These are phyloP conservation scores for Lissonota sp. DNA, from an alignment of 2,888 invertebrate species.

Conservation along the genomic window DNA sequence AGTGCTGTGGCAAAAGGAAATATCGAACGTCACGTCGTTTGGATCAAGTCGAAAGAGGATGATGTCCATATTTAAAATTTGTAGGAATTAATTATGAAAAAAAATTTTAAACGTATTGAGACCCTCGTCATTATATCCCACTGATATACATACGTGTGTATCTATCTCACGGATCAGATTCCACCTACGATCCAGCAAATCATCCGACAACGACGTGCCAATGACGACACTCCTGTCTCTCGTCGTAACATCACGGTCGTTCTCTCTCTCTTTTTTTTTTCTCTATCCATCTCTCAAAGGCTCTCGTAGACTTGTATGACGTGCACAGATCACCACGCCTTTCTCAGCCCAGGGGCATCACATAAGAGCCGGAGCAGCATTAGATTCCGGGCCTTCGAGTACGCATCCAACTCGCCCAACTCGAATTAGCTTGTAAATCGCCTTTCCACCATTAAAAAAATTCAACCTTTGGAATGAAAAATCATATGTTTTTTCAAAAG, in stretches of 20 bases:
- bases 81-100: too few relatives aligned
- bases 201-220: constrained; percentile 61
- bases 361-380: constrained; percentile 63
- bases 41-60: too few relatives aligned
- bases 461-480: constrained; percentile 13
- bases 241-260: constrained; percentile 51
- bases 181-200: constrained; percentile 66
- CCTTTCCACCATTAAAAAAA: constrained; percentile 9
- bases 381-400: constrained; percentile 69
- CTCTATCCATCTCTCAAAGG: background rate
- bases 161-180: constrained; percentile 8
- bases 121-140: background rate
- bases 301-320: constrained; percentile 3
- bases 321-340: constrained; percentile 75
- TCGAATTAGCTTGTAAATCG: background rate
- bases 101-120: background rate
- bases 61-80: too few relatives aligned
- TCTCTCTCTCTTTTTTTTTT: constrained; percentile 58
- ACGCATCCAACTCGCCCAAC: background rate
- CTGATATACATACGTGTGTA: background rate
- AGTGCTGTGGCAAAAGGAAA: too few relatives aligned
- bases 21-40: too few relatives aligned
- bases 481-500: constrained; percentile 1
- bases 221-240: constrained; percentile 65
- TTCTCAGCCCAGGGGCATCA: constrained; percentile 82